Evolutionary conservation across 2,797 vertebrate species (phyloP), one percentile per base, ranked within the genome.

Genomic region (Rhodeus uyekii): DNA sequence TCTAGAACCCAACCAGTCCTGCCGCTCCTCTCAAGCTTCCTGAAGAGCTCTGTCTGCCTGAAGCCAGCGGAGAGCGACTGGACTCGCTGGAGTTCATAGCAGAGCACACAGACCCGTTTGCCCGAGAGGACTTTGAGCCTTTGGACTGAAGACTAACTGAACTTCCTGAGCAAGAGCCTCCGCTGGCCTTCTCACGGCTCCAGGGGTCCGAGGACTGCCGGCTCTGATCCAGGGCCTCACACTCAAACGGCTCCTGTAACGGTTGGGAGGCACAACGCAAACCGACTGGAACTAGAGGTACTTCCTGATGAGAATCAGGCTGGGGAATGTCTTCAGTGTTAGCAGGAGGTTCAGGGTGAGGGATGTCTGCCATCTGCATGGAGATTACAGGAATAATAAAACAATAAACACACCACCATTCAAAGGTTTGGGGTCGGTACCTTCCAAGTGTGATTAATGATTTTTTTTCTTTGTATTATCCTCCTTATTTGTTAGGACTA

Each of bases 341-440:
- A 18, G 76, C 65, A 61, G 80, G 72, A 69, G 83, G 50, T 77
- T 32, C 29, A 80, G 65, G 68, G 64, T 86, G 72, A 8, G 29
- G 27, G 46, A 38, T 2, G 1, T 14, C 42, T 36, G 22, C 53
- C 8, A 29, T 80, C 94, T 94, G 77, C 13, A 85, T 48, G 81
- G 77, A 81, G 78, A 65, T 29, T 3, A 42, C 5, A 68, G 61
- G 1, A 69, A 44, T 76, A 22, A 76, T 53, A 44, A 44, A 69
- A 24, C 38, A 42, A 65, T 4, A 67, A 44, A 68, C 44, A 22
- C 67, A 12, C 16, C 46, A 29, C 2, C 2, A 69, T 46, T 46
- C 8, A 69, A 44, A 69, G 10, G 24, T 69, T 27, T 27, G 14
- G 39, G 12, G 13, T 24, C 13, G 5, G 55, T 27, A 58, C 24